Percentiles rank a stretch among this genome's conserved stretches.
phyloP scores from a whole-genome alignment of 2,113 vertebrate species.

The Chaetops frenatus region DNA sequence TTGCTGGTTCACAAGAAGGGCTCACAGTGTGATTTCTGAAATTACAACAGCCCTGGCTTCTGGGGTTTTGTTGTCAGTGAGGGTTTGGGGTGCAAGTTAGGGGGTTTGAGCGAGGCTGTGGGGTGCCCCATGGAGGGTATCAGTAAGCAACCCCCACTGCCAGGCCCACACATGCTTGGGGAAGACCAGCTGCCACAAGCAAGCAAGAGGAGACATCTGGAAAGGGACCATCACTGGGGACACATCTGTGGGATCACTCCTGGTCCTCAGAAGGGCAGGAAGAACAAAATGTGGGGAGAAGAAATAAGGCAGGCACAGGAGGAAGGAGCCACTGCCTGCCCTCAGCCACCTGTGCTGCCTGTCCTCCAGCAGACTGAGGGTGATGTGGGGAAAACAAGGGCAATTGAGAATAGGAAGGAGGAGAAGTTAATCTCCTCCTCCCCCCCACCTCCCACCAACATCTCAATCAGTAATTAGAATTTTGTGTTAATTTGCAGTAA shows the following conservation, averaged over 20 bases:
- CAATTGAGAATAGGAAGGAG: background rate
- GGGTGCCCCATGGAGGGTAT: background rate
- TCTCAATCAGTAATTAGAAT: background rate
- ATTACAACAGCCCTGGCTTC: background rate
- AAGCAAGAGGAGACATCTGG: background rate
- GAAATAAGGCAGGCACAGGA: background rate
- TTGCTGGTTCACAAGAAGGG: background rate
- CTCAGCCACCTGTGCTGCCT: background rate
- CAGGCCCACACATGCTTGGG: fast-evolving
- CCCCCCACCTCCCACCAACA: fast-evolving
- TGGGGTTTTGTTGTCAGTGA: background rate
- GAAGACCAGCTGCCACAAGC: fast-evolving
- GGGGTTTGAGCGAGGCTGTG: background rate
- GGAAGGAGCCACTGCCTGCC: background rate
- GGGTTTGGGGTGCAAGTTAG: background rate
- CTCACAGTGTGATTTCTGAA: background rate
- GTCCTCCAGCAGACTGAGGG: background rate
- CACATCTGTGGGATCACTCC: background rate
- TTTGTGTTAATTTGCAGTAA: background rate
- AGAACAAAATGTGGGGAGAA: background rate
- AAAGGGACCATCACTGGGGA: background rate
- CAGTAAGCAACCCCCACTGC: background rate
- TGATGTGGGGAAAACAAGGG: background rate
- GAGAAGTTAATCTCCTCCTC: background rate
- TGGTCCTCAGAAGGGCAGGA: background rate